These are phyloP conservation scores for Synodontis membranacea DNA, from an alignment of 2,113 vertebrate species.

Conservation along the genomic window DNA sequence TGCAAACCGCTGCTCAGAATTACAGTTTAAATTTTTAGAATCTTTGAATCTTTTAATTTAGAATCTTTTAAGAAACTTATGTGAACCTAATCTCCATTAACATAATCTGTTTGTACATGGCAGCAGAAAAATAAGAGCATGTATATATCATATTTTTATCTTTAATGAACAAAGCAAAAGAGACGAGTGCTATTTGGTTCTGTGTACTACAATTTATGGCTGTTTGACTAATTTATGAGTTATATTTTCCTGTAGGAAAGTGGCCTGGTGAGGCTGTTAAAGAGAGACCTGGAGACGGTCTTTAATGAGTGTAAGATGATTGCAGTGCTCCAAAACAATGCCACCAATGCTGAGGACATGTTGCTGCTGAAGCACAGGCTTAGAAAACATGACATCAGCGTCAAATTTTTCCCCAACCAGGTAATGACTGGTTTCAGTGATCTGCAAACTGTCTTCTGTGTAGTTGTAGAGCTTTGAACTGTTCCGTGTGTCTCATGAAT, in stretches of 20 bases:
- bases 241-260: conserved; percentile 68
- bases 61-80: no score
- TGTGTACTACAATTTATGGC: not conserved
- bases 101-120: no score
- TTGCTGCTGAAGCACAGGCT: conserved; percentile 74
- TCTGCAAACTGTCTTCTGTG: not conserved
- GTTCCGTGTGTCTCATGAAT: not conserved
- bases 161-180: not conserved
- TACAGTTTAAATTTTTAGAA: not conserved
- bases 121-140: no score
- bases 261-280: conserved; percentile 65
- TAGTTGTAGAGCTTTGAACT: not conserved
- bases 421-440: conserved; percentile 60
- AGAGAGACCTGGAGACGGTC: conserved; percentile 64
- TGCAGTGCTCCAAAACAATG: conserved; percentile 81
- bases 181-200: not conserved
- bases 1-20: not conserved
- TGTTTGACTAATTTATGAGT: not conserved
- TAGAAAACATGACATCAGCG: conserved; percentile 72
- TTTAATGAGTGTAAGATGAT: conserved; percentile 83
- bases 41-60: no score
- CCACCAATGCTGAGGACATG: conserved; percentile 73
- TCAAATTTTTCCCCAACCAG: conserved; percentile 85
- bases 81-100: no score
- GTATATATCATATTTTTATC: not conserved